Base-by-base conservation (phyloP, 2,797 vertebrate genomes). In the Siniperca scherzeri region DNA sequence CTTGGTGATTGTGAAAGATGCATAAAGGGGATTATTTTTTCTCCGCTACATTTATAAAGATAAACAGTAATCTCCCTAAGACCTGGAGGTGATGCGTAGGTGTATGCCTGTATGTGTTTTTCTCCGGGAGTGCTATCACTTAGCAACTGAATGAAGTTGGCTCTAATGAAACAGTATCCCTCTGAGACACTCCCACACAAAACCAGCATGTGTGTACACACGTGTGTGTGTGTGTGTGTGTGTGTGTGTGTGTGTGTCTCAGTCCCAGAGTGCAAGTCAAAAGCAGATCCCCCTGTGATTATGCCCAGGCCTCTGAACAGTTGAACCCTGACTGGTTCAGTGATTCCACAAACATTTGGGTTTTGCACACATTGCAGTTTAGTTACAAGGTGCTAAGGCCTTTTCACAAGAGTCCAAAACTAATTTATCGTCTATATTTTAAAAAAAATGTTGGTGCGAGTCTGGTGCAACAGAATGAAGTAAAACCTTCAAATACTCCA, bases 101-200 rank as follows among this genome's bases (percentile, higher is more conserved):
- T 82, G 93, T 91, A 83, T 74, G 88, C 73, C 89, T 94, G 67
- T 86, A 73, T 93, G 87, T 93, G 88, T 94, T 94, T 93, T 92
- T 91, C 90, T 91, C 59, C 22, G 27, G 83, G 83, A 92, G 91
- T 70, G 91, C 86, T 89, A 93, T 95, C 93, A 92, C 94, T 94
- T 94, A 95, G 93, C 93, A 95, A 95, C 94, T 89, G 87, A 92
- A 90, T 85, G 83, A 91, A 92, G 89, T 88, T 85, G 89, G 79
- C 88, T 88, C 85, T 94, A 93, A 94, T 94, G 91, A 94, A 93
- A 92, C 88, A 83, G 73, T 83, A 80, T 94, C 80, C 93, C 92
- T 89, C 83, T 57, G 92, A 91, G 93, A 92, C 88, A 89, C 91
- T 86, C 93, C 93, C 89, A 93, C 94, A 80, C 90, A 82, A 27